Base-by-base conservation (phyloP, 2,888 invertebrate species). In the Lasioglossum leucozonium region DNA sequence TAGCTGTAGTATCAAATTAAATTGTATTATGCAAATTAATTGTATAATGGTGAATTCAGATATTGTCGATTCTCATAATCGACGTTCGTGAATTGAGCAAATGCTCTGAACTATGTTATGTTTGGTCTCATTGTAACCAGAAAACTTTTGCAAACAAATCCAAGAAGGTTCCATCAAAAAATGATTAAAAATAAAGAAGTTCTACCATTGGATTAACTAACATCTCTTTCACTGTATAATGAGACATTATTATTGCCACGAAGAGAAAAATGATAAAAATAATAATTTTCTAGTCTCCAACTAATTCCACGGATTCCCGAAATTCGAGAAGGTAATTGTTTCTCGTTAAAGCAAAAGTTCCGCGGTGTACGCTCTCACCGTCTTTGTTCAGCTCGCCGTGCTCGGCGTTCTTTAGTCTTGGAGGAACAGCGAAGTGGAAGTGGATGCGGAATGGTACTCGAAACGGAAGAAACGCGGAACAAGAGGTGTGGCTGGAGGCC, bases 401-500 rank as follows among this genome's bases (percentile, higher is more conserved):
- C 51, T 79, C 75, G 37, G 22, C 72, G 55, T 44, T 74, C 67
- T 62, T 30, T 42, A 34, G 47, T 55, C 73, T 42, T 77, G 51
- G 26, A 30, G 40, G 34, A 80, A 74, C 80, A 84, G 72, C 74
- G 58, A 75, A 67, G 40, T 51, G 74, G 65, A 72, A 75, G 55
- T 51, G 72, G 65, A 72, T 47, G 58, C 55, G 65, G 42, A 26
- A 75, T 47, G 77, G 26, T 55, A 74, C 80, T 85, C 77, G 67
- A 75, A 67, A 72, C 47, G 62, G 78, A 75, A 72, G 73, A 77
- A 76, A 85, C 77, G 65, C 79, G 82, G 73, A 82, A 85, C 44
- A 47, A 72, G 77, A 51, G 71, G 69, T 26, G 58, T 40, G 47
- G 34, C 65, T 42, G 47, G 30, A 30, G 73, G 76, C 30, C 58